Percentiles rank a stretch among this genome's conserved stretches.
These are phyloP conservation scores for Epirrita christyi DNA, from an alignment of 2,888 invertebrate species.

Conservation along the genomic window DNA sequence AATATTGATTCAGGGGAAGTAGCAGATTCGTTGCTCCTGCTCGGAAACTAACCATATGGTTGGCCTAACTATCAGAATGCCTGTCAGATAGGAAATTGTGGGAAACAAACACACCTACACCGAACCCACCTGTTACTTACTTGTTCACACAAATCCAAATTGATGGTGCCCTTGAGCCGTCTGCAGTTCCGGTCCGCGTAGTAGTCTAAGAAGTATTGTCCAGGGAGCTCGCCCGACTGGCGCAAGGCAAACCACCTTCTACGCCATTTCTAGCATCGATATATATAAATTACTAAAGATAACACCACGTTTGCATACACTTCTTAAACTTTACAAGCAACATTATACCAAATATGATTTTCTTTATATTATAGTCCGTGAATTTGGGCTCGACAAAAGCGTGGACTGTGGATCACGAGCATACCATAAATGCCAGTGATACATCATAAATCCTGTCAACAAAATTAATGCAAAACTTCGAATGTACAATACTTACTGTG, in stretches of 20 bases:
- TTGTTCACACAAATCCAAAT: slow-evolving; percentile 98
- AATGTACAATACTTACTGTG: slow-evolving; percentile 90
- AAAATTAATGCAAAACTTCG: slow-evolving; percentile 53
- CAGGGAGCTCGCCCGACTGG: slow-evolving; percentile 96
- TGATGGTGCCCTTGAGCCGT: slow-evolving; percentile 94
- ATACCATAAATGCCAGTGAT: slow-evolving; percentile 16
- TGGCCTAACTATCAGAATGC: too few relatives aligned
- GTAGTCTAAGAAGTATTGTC: slow-evolving; percentile 97
- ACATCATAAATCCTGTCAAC: slow-evolving; percentile 62
- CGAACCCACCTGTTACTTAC: slow-evolving; percentile 71
- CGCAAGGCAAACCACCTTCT: slow-evolving; percentile 97
- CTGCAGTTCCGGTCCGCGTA: slow-evolving; percentile 94
- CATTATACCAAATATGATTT: background rate
- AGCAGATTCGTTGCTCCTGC: too few relatives aligned
- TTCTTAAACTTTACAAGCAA: background rate
- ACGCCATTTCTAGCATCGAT: slow-evolving; percentile 95
- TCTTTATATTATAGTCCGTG: background rate
- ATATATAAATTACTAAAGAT: slow-evolving; percentile 37
- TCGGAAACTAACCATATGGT: too few relatives aligned
- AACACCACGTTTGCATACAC: slow-evolving; percentile 31
- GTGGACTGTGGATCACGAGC: slow-evolving; percentile 1
- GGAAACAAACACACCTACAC: too few relatives aligned
- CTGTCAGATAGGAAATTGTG: too few relatives aligned
- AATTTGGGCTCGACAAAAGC: slow-evolving; percentile 31
- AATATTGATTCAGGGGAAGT: too few relatives aligned